Percentiles rank a stretch among this genome's conserved stretches.
Conservation (phyloP, 1,140 invertebrate genomes). For the Brachionus manjavacas region DNA sequence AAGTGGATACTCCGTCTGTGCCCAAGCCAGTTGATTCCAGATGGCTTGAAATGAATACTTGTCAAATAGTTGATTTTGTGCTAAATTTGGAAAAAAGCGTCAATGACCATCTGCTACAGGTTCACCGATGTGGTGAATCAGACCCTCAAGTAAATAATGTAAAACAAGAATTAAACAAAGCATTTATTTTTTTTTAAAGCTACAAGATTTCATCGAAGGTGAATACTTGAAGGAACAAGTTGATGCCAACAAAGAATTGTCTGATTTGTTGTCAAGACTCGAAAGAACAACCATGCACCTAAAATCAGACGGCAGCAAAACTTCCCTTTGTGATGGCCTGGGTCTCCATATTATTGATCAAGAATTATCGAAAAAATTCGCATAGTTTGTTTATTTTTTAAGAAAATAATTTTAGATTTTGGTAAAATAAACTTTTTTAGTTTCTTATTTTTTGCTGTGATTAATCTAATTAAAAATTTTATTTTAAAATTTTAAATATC, state of each 20-base stretch:
- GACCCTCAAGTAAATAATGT: background rate
- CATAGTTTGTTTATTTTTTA: background rate
- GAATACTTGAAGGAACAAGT: constrained; percentile 41
- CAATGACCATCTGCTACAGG: background rate
- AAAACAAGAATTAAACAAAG: background rate
- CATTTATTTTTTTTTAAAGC: background rate
- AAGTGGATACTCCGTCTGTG: background rate
- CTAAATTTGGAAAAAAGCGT: constrained; percentile 29
- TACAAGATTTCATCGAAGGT: constrained; percentile 35
- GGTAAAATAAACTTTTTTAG: background rate
- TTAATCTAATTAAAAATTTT: background rate
- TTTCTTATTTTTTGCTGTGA: background rate
- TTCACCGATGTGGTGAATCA: constrained; percentile 21
- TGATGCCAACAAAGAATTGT: constrained; percentile 24
- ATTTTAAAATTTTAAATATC: background rate
- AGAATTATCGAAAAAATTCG: constrained; percentile 24
- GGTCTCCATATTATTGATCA: constrained; percentile 19
- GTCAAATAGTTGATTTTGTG: constrained; percentile 9
- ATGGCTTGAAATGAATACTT: constrained; percentile 8
- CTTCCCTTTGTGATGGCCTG: background rate
- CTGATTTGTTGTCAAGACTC: constrained; percentile 30
- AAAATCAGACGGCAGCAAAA: background rate
- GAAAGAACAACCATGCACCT: constrained; percentile 22
- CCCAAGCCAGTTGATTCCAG: background rate
- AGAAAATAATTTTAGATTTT: background rate